Conservation (phyloP, 2,113 vertebrate genomes). For the Amphiprion ocellaris region DNA sequence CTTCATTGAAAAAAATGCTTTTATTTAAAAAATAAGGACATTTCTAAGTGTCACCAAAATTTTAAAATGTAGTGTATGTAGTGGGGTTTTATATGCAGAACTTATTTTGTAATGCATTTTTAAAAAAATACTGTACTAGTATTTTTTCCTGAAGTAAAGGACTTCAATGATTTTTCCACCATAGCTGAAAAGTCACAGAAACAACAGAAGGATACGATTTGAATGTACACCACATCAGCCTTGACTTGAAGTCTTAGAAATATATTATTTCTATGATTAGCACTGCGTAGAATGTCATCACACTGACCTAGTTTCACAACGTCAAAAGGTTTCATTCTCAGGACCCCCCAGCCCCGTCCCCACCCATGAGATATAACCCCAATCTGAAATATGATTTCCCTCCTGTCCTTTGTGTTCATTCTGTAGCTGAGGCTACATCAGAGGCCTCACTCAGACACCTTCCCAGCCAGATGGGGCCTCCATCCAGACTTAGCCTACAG, state of each 20-base stretch:
- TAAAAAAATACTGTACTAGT: too few relatives aligned
- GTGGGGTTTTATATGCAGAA: too few relatives aligned
- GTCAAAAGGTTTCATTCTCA: constrained; percentile 47
- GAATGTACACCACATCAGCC: not conserved
- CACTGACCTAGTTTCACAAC: constrained; percentile 21
- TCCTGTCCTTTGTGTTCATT: constrained; percentile 28
- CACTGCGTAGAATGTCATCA: not conserved
- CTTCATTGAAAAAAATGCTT: too few relatives aligned
- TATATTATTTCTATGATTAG: not conserved
- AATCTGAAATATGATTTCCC: constrained; percentile 40
- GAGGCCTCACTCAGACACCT: constrained; percentile 48
- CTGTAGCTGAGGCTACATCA: constrained; percentile 28
- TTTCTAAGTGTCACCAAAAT: too few relatives aligned
- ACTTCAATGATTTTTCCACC: too few relatives aligned
- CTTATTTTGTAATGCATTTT: too few relatives aligned
- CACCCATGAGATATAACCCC: constrained; percentile 19
- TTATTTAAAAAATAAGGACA: too few relatives aligned
- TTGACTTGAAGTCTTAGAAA: too few relatives aligned
- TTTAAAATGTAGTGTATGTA: too few relatives aligned
- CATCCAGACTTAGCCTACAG: constrained; percentile 52
- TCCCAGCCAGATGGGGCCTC: constrained; percentile 53
- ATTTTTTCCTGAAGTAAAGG: too few relatives aligned
- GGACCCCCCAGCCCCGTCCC: not conserved
- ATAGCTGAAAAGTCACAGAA: not conserved
- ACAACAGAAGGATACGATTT: not conserved